phyloP scores from a whole-genome alignment of 1,140 invertebrate species.

The Cardiocondyla obscurior region DNA sequence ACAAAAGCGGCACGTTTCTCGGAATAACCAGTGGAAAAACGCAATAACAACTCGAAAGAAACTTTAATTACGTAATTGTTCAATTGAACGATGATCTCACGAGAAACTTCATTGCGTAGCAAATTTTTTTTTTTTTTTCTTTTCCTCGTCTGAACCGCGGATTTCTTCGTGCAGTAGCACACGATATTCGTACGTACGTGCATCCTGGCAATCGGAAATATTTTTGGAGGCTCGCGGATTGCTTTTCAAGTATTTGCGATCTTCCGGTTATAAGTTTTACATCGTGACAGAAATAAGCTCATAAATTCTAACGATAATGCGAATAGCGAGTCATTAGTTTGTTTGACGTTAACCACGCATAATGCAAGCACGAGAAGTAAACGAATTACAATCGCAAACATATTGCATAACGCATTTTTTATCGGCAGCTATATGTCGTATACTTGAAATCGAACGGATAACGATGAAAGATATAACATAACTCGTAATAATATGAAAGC shows the following conservation, averaged over 20 bases:
- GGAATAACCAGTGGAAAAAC: not conserved
- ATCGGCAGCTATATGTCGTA: not conserved
- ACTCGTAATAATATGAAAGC: not conserved
- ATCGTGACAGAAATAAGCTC: not conserved
- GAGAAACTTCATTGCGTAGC: not conserved
- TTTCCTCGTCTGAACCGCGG: not conserved
- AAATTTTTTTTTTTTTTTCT: too few relatives aligned
- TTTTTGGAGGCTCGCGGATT: not conserved
- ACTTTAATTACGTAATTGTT: not conserved
- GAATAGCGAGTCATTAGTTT: constrained; percentile 12
- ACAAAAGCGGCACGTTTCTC: not conserved
- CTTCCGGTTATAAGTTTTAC: not conserved
- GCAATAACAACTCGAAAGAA: not conserved
- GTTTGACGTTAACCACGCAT: not conserved
- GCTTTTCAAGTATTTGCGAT: not conserved
- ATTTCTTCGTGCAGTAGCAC: not conserved
- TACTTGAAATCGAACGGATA: not conserved
- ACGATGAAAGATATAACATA: not conserved
- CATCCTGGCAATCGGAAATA: not conserved
- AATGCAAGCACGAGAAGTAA: constrained; percentile 10
- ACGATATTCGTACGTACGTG: not conserved
- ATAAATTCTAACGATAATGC: constrained; percentile 19
- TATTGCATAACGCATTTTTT: constrained; percentile 42
- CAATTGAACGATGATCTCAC: constrained; percentile 13
- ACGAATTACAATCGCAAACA: constrained; percentile 5